Evolutionary conservation across 2,113 vertebrate species (phyloP).

Genomic region (Catharus bicknelli): DNA sequence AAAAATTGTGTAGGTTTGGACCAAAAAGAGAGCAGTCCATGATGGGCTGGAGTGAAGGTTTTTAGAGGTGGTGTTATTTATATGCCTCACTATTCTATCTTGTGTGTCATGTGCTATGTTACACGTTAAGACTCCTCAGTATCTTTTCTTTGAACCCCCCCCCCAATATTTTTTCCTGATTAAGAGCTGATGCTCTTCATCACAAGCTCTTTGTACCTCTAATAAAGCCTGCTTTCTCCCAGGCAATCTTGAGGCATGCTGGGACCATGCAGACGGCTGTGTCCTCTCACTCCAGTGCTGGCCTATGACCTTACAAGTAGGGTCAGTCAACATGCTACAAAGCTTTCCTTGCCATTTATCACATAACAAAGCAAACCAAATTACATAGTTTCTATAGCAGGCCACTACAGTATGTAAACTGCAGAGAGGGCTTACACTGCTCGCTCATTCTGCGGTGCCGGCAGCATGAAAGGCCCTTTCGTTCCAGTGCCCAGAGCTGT

Average conservation of each 20-base stretch:
- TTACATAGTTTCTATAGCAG: slow-evolving; percentile 64
- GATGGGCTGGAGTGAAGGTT: not conserved
- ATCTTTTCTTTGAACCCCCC: not conserved
- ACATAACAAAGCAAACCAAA: slow-evolving; percentile 46
- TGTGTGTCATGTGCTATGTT: accelerated
- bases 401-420: slow-evolving; percentile 55
- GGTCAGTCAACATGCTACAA: slow-evolving; percentile 37
- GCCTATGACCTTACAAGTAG: slow-evolving; percentile 45
- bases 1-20: not conserved
- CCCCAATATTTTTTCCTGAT: not conserved
- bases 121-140: accelerated
- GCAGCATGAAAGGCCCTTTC: slow-evolving; percentile 41
- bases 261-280: slow-evolving; percentile 23
- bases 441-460: not conserved
- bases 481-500: slow-evolving; percentile 7
- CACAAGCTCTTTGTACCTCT: slow-evolving; percentile 50
- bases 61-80: not conserved
- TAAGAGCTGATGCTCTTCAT: slow-evolving; percentile 16
- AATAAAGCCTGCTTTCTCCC: slow-evolving; percentile 75
- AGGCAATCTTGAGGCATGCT: slow-evolving; percentile 41
- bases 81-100: not conserved
- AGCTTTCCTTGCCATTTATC: slow-evolving; percentile 60
- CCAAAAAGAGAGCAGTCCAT: not conserved
- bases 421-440: slow-evolving; percentile 20
- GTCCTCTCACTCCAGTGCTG: slow-evolving; percentile 8